Evolutionary conservation across 2,888 invertebrate genomes (phyloP).

Genomic region (Globia sparganii): DNA sequence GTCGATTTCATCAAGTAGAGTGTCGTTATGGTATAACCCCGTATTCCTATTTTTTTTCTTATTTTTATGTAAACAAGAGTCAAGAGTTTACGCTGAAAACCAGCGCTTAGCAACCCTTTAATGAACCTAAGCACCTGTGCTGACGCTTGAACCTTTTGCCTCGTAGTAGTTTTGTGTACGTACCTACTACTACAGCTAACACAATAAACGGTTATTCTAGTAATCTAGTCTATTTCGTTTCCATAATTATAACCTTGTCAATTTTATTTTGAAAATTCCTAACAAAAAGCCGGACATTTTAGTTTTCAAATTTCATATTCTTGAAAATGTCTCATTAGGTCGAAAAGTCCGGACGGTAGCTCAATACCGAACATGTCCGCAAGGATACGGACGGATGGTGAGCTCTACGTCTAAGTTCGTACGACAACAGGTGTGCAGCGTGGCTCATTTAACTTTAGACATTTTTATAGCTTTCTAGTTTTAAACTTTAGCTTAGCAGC

Average conservation of each 20-base stretch:
- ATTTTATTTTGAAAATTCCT: neutral
- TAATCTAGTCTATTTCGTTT: neutral
- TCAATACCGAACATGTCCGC: constrained; percentile 4
- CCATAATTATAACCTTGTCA: neutral
- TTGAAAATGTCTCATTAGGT: neutral
- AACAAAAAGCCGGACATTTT: neutral
- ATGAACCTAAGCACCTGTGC: no score
- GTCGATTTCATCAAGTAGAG: no score
- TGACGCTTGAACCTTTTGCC: no score
- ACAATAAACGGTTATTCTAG: no score
- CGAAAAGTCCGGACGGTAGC: neutral
- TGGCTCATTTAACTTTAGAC: constrained; percentile 73
- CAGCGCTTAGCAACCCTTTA: no score
- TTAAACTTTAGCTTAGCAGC: constrained; percentile 45
- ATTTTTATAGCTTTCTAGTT: constrained; percentile 68
- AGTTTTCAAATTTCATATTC: neutral
- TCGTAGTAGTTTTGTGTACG: no score
- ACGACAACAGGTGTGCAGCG: constrained; percentile 72
- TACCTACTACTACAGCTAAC: no score
- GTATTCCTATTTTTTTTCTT: no score
- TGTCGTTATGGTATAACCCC: no score
- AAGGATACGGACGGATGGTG: constrained; percentile 2
- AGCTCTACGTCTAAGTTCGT: constrained; percentile 34
- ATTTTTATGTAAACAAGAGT: no score
- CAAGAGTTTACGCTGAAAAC: no score